Evolutionary conservation across 1,140 invertebrate genomes (phyloP).

Genomic region (Ceratosolen solmsi): DNA sequence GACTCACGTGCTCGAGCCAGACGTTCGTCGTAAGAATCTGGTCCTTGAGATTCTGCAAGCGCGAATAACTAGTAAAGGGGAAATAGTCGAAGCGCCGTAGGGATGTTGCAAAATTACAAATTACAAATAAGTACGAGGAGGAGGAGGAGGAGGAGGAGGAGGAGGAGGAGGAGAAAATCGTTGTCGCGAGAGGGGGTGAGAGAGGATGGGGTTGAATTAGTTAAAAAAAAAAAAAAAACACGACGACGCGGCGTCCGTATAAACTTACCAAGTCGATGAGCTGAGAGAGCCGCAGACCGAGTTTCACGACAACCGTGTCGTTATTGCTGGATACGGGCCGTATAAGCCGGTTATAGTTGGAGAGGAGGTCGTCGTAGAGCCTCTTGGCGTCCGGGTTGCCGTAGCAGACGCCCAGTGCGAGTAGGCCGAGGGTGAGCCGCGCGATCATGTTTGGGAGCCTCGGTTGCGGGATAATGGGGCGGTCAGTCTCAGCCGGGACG

Average conservation of each 20-base stretch:
- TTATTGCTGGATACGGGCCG: slow-evolving; percentile 94
- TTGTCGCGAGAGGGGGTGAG: background rate
- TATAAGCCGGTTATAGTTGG: slow-evolving; percentile 96
- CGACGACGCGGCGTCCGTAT: no score
- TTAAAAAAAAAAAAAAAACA: no score
- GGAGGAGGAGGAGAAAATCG: background rate
- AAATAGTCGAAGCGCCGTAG: background rate
- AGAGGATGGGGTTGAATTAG: no score
- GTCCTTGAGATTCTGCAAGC: slow-evolving; percentile 92
- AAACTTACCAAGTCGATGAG: slow-evolving; percentile 92
- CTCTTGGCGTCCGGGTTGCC: slow-evolving; percentile 92
- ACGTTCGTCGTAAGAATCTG: slow-evolving; percentile 97
- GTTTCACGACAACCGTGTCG: slow-evolving; percentile 92
- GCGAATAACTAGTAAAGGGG: background rate
- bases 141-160: background rate
- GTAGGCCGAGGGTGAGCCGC: slow-evolving; percentile 33
- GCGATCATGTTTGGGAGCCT: slow-evolving; percentile 34
- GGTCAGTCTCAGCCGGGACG: background rate
- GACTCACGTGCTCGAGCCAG: slow-evolving; percentile 94
- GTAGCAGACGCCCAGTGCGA: slow-evolving; percentile 40
- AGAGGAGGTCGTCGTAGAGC: slow-evolving; percentile 94
- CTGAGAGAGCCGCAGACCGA: slow-evolving; percentile 93
- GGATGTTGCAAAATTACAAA: background rate
- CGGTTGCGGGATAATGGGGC: background rate
- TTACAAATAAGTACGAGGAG: background rate